Conservation (phyloP, 2,888 invertebrate species). For the Erebia aethiops region DNA sequence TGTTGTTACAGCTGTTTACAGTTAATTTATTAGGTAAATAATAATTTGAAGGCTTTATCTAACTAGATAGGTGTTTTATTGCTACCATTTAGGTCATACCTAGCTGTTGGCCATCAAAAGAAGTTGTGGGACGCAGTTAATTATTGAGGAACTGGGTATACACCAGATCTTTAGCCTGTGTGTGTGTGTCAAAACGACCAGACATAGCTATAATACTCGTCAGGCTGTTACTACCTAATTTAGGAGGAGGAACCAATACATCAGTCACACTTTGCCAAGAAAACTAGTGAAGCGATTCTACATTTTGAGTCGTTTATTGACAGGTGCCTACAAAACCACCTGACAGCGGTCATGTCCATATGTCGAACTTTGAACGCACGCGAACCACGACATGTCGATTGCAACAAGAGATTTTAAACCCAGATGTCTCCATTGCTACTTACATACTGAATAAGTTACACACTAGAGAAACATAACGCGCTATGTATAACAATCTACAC, state of each 20-base stretch:
- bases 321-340: constrained; percentile 72
- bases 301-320: constrained; percentile 37
- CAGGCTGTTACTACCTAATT: background rate
- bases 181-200: too few species aligned
- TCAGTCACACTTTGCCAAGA: background rate
- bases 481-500: constrained; percentile 8
- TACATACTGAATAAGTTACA: background rate
- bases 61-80: too few species aligned
- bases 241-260: constrained; percentile 9
- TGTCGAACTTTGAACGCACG: constrained; percentile 63
- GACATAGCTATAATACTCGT: background rate
- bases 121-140: too few species aligned
- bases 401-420: background rate
- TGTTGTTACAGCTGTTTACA: too few species aligned
- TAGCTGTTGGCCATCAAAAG: too few species aligned
- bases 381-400: constrained; percentile 47
- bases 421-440: constrained; percentile 6
- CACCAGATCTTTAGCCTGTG: too few species aligned
- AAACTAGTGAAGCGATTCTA: constrained; percentile 16
- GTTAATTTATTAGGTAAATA: too few species aligned
- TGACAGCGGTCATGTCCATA: constrained; percentile 78
- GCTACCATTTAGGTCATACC: too few species aligned
- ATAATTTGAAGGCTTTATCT: too few species aligned
- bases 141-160: too few species aligned
- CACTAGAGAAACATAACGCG: background rate